phyloP scores from a whole-genome alignment of 2,888 invertebrate species.

The Nomada goodeniana region DNA sequence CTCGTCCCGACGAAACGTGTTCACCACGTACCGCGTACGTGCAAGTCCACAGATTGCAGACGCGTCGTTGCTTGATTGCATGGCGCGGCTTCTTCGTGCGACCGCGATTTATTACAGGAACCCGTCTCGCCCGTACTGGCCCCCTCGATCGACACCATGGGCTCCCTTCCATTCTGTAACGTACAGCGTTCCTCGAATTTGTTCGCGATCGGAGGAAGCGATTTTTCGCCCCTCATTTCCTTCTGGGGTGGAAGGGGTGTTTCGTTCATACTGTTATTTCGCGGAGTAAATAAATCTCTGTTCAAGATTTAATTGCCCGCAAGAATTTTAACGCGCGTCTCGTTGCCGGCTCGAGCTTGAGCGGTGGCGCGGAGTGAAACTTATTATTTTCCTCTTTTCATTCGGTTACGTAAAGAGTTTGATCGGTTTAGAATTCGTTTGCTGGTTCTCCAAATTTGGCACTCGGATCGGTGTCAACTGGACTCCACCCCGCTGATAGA shows the following conservation, averaged over 20 bases:
- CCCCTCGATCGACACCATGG: slow-evolving; percentile 29
- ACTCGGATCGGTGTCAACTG: slow-evolving; percentile 8
- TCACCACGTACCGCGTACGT: slow-evolving; percentile 54
- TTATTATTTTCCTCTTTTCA: too few species aligned
- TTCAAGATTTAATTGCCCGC: too few species aligned
- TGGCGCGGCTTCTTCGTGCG: slow-evolving; percentile 70
- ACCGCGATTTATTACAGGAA: slow-evolving; percentile 75
- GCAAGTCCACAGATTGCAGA: slow-evolving; percentile 70
- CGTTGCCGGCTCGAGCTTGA: too few species aligned
- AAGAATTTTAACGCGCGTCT: too few species aligned
- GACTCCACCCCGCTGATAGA: slow-evolving; percentile 3
- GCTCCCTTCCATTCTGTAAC: neutral
- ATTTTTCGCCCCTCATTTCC: neutral
- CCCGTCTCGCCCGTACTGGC: slow-evolving; percentile 38
- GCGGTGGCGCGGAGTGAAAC: too few species aligned
- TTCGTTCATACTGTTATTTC: neutral
- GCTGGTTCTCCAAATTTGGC: neutral
- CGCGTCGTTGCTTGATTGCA: slow-evolving; percentile 75
- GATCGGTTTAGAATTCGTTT: neutral
- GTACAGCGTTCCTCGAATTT: slow-evolving; percentile 4
- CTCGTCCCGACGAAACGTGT: slow-evolving; percentile 25
- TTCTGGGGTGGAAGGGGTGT: neutral
- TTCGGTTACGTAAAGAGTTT: neutral
- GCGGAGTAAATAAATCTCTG: neutral
- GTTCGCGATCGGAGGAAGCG: slow-evolving; percentile 13